Conservation (phyloP, 2,797 vertebrate genomes). For the Molossus molossus region DNA sequence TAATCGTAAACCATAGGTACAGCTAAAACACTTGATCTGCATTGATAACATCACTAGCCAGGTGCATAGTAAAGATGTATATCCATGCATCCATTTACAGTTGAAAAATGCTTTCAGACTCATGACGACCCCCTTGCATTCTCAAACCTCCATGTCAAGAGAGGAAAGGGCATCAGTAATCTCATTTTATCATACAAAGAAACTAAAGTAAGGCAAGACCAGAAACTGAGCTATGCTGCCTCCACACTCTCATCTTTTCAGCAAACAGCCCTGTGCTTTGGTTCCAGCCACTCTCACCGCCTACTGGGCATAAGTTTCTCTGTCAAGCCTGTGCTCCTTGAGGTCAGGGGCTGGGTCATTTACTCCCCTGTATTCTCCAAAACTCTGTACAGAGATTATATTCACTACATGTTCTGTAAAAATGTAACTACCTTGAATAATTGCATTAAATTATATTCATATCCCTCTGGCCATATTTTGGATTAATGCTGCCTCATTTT, state of each 20-base stretch:
- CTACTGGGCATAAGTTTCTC: background rate
- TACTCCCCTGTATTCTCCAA: background rate
- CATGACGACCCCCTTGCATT: background rate
- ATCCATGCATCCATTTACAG: background rate
- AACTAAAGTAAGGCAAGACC: background rate
- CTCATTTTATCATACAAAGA: background rate
- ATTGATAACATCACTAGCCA: background rate
- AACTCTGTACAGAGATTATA: background rate
- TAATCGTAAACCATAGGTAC: background rate
- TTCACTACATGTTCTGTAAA: background rate
- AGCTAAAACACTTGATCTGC: background rate
- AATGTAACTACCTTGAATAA: background rate
- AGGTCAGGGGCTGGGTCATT: background rate
- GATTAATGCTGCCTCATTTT: constrained; percentile 1
- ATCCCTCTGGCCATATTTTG: background rate
- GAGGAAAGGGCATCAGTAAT: background rate
- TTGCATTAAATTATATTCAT: background rate
- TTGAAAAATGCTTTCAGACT: background rate
- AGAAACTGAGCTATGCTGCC: background rate
- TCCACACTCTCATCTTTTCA: background rate
- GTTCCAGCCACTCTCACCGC: no score
- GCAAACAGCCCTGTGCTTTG: background rate
- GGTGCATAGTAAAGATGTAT: background rate
- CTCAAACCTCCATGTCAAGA: background rate
- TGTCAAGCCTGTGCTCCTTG: background rate